Evolutionary conservation across 2,797 vertebrate genomes (phyloP).

Genomic region (Diglossa cyanea): DNA sequence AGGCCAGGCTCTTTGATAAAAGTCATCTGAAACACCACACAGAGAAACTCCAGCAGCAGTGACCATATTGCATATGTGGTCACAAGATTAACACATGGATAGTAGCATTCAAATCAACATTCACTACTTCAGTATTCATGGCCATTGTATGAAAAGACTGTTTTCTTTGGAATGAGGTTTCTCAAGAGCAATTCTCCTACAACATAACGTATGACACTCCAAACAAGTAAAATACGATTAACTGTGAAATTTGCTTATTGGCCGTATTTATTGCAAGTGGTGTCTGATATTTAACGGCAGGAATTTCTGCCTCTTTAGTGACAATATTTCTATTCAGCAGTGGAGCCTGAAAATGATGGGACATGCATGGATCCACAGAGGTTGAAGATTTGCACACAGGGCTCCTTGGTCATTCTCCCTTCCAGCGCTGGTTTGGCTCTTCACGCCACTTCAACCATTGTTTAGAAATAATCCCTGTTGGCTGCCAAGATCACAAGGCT

Average conservation of each 20-base stretch:
- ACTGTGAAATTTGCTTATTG: neutral
- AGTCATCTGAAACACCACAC: neutral
- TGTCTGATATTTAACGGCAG: neutral
- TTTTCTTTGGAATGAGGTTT: neutral
- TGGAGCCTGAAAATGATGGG: neutral
- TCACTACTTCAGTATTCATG: neutral
- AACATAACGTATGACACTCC: neutral
- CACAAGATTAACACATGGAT: neutral
- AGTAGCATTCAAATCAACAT: neutral
- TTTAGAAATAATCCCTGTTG: constrained; percentile 19
- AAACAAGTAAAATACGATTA: neutral
- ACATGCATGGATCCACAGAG: neutral
- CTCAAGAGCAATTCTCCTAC: neutral
- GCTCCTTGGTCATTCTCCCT: neutral
- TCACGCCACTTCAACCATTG: neutral
- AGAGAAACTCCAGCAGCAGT: neutral
- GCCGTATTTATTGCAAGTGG: neutral
- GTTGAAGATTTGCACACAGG: neutral
- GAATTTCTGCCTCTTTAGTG: neutral
- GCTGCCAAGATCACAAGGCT: constrained; percentile 21
- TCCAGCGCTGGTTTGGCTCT: neutral
- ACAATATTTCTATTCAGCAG: neutral
- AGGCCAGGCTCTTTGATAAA: neutral
- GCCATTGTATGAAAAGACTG: neutral
- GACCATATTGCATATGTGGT: neutral